Base-by-base conservation (phyloP, 2,797 vertebrate genomes). In the Kryptolebias ocellatus region DNA sequence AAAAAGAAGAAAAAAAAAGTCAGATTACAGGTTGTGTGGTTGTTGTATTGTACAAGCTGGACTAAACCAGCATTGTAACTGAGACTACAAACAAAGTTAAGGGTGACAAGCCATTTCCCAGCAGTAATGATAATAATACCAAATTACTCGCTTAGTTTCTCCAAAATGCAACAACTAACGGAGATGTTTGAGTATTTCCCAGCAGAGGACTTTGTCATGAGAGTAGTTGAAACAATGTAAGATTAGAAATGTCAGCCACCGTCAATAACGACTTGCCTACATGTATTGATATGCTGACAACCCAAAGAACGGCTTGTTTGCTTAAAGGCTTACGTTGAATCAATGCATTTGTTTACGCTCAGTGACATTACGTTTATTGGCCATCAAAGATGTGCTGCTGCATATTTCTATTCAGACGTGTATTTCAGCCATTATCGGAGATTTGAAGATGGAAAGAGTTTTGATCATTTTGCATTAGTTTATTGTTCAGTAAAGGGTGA, bases 211-310 rank as follows among this genome's bases (percentile, higher is more conserved):
- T 75, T 81, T 76, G 29, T 60, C 61, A 59, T 34, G 28, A 62
- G n/a, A 27, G 67, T 75, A 50, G 56, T 63, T 83, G 55, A 80
- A 81, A 83, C 79, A 83, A 71, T 70, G 50, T 46, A 17, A 39
- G 65, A 88, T 86, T 78, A 72, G 74, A 79, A 67, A 76, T 67
- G 78, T 69, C 74, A 70, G 44, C 39, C 31, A 14, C 49, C 61
- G 67, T 74, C 86, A 83, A 83, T 81, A 81, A 81, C 37, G 62
- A 75, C 72, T 77, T 80, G 79, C 76, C 85, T 78, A 80, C 74
- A 51, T 75, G 37, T 85, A 91, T 88, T 72, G 86, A 90, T 88
- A 84, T 90, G 79, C 87, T 90, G 85, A 86, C 88, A 90, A 75
- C 57, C 37, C 53, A 71, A 82, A 83, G 78, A 89, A 89, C 70